Evolutionary conservation across 1,140 invertebrate genomes (phyloP), one percentile per base, ranked within the genome.

Genomic region (Lethocerus indicus): DNA sequence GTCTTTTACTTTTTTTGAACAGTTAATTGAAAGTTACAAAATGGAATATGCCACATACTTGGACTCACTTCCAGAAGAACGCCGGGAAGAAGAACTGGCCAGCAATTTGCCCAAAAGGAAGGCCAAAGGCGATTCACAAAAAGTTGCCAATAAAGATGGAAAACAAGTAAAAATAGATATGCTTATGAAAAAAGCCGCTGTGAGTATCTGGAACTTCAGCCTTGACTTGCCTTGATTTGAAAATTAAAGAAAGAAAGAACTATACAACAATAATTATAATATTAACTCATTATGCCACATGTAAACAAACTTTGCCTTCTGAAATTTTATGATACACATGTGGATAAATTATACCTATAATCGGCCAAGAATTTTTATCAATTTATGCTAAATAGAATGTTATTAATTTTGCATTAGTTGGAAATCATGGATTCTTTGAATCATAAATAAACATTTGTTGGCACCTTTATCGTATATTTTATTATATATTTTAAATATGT

Each of bases 41-140:
- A 48, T 62, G 53, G 64, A 70, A 45, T 70, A 64, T 58, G 62
- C 64, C 7, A 52, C 60, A 4, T 71, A 71, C 53, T 53, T 71
- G 25, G 64, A 67, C 39, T 60, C 61, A 20, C 54, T 71, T n/a
- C 62, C 68, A 12, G 61, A 65, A 56, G 64, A 67, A n/a, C 64
- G 70, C 53, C 49, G 64, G 44, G 54, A 63, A 51, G 60, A 62
- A 52, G 62, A 67, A 56, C 40, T 67, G n/a, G 49, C 54, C 18
- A 60, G 58, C 13, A 59, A 56, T 41, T 29, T 51, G 21, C 63
- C 61, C 3, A 66, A 64, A 53, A 57, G 58, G 9, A 60, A 55
- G 32, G 7, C 43, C n/a, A 52, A 52, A 41, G n/a, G 28, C 28
- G 32, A 23, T 24, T 28, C n/a, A 2, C 12, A 18, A 6, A 16